Percentiles rank a stretch among this genome's conserved stretches.
Evolutionary conservation across 1,140 invertebrate genomes (phyloP).

Genomic region (Planococcus citri): DNA sequence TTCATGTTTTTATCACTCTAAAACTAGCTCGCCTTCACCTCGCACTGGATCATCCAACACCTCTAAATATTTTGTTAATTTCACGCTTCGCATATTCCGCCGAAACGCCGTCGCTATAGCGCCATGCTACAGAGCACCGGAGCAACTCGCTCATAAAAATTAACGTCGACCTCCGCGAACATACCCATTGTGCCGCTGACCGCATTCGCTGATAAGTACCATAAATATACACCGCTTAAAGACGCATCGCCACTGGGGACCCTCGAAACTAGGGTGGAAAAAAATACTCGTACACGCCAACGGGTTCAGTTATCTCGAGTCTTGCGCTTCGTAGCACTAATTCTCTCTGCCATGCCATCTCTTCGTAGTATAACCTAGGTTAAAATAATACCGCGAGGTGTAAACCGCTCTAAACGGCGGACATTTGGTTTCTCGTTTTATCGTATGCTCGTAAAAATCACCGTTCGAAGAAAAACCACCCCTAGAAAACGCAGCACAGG

Average conservation of each 20-base stretch:
- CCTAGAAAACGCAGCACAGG: too few species aligned
- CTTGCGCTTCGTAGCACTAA: background rate
- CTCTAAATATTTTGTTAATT: conserved; percentile 1
- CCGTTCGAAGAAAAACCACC: background rate
- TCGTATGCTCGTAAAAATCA: background rate
- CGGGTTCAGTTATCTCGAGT: background rate
- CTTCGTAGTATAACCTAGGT: too few species aligned
- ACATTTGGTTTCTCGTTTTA: background rate
- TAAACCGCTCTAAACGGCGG: background rate
- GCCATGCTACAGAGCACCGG: too few species aligned
- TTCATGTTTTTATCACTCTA: conserved; percentile 3
- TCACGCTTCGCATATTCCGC: background rate
- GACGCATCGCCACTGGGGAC: background rate
- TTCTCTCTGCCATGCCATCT: background rate
- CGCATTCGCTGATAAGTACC: background rate
- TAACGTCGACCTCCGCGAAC: background rate
- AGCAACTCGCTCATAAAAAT: background rate
- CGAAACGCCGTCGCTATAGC: background rate
- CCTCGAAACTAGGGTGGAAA: background rate
- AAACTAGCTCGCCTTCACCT: background rate
- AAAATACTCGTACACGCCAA: background rate
- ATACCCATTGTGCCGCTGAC: background rate
- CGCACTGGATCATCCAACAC: background rate
- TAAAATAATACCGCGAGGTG: too few species aligned
- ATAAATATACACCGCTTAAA: background rate